Evolutionary conservation across 2,113 vertebrate species (phyloP), one percentile per base, ranked within the genome.

Genomic region (Piaya cayana): DNA sequence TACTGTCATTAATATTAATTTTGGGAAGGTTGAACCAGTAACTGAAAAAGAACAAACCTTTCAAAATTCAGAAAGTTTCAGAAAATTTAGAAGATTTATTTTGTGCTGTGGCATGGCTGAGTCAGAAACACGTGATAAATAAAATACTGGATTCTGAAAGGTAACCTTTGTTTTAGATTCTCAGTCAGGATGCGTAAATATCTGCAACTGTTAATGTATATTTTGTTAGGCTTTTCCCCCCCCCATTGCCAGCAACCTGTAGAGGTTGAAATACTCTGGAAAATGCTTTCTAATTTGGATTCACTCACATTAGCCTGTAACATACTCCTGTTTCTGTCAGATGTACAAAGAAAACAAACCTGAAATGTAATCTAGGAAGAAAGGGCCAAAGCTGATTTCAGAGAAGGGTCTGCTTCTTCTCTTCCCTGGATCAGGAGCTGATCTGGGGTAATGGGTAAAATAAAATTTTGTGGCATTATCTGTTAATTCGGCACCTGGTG

Each of bases 261-360:
- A 93, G 76, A 87, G 59, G 30, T 88, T 86, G 89, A 84, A 81
- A 78, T 92, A 94, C 63, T 55, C 23, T 67, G 72, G 69, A 95
- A 92, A 82, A 16, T n/a, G 55, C 64, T 92, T 95, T 88, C 91
- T 93, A 83, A 53, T 90, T 69, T 62, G 62, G 47, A 92, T 92
- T 92, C 62, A 69, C 81, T 90, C 69, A 30, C 27, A 50, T 62
- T 86, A 88, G 5, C 43, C 23, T 59, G n/a, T 3, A 59, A 64
- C 59, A 45, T 2, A 1, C 7, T 58, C 18, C 2, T 45, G 6
- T 19, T 75, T 50, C 29, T 75, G 43, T 70, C 39, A 52, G 20
- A 23, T 65, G 8, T 71, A 34, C 29, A 45, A 52, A 65, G 78
- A 71, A 77, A 70, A 52, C 5, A 65, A 70, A 19, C 21, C 36